Conservation (phyloP, 2,113 vertebrate genomes). For the Aldabrachelys gigantea region DNA sequence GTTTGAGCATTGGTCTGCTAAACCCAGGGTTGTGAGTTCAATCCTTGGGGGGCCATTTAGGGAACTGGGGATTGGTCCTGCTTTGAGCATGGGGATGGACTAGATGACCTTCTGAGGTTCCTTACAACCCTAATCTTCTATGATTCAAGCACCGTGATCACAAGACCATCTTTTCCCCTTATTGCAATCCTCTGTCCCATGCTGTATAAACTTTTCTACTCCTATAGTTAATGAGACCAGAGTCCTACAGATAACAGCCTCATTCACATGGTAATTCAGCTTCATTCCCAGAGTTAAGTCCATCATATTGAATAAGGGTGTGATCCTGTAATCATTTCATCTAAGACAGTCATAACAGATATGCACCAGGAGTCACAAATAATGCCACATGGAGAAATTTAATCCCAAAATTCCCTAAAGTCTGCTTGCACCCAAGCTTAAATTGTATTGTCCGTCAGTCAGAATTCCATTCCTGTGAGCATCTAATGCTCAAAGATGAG, state of each 20-base stretch:
- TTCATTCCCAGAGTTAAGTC: not conserved
- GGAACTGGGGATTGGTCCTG: too few relatives aligned
- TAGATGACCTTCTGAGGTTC: too few relatives aligned
- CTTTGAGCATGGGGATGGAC: too few relatives aligned
- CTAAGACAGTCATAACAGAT: not conserved
- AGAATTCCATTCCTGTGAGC: not conserved
- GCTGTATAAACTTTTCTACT: not conserved
- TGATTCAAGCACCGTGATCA: not conserved
- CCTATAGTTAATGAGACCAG: rapidly evolving
- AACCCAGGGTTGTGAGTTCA: too few relatives aligned
- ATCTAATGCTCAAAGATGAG: not conserved
- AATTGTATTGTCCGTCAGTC: not conserved
- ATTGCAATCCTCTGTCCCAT: not conserved
- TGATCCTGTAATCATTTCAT: not conserved
- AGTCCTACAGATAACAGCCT: not conserved
- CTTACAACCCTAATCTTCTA: too few relatives aligned
- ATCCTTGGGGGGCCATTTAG: too few relatives aligned
- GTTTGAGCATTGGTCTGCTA: too few relatives aligned
- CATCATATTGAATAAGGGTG: not conserved
- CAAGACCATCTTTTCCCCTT: not conserved
- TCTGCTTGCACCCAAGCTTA: not conserved
- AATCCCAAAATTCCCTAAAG: not conserved
- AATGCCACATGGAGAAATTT: not conserved
- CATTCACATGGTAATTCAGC: not conserved
- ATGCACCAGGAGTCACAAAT: not conserved